A percentile compares a stretch with the other conserved stretches of the same genome.
Conservation (phyloP, 2,797 vertebrate species). For the Malacoraja senta region DNA sequence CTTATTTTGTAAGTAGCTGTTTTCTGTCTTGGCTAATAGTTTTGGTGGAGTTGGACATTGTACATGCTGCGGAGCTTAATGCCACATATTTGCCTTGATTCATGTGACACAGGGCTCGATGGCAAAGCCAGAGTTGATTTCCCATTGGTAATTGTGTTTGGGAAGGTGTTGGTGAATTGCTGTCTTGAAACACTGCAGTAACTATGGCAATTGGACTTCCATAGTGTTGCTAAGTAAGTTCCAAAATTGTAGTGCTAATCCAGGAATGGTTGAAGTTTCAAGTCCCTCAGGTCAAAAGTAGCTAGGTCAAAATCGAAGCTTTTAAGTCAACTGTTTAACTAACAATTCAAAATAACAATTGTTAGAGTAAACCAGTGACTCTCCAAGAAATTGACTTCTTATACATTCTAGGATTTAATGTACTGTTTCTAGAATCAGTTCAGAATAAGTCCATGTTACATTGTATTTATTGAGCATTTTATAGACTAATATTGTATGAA, state of each 20-base stretch:
- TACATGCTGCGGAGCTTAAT: background rate
- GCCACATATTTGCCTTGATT: too few relatives aligned
- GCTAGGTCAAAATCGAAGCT: background rate
- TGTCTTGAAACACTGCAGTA: too few relatives aligned
- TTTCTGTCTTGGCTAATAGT: background rate
- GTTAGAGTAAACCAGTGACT: background rate
- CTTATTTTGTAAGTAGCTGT: background rate
- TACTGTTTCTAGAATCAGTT: background rate
- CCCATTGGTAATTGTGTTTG: too few relatives aligned
- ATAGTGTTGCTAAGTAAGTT: too few relatives aligned
- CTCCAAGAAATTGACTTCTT: background rate
- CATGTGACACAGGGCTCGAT: too few relatives aligned
- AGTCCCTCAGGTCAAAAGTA: background rate
- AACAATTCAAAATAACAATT: background rate
- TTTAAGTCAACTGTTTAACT: background rate
- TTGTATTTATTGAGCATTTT: too few relatives aligned
- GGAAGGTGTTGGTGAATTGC: too few relatives aligned
- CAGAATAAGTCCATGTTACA: too few relatives aligned
- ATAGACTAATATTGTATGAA: background rate
- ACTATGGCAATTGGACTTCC: too few relatives aligned
- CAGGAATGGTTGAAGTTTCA: too few relatives aligned
- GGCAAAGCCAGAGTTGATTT: too few relatives aligned
- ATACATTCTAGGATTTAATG: background rate
- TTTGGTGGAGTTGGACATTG: background rate
- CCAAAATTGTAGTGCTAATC: too few relatives aligned